These are phyloP conservation scores for Ophion ventricosus DNA, from an alignment of 2,888 invertebrate species.

Conservation along the genomic window DNA sequence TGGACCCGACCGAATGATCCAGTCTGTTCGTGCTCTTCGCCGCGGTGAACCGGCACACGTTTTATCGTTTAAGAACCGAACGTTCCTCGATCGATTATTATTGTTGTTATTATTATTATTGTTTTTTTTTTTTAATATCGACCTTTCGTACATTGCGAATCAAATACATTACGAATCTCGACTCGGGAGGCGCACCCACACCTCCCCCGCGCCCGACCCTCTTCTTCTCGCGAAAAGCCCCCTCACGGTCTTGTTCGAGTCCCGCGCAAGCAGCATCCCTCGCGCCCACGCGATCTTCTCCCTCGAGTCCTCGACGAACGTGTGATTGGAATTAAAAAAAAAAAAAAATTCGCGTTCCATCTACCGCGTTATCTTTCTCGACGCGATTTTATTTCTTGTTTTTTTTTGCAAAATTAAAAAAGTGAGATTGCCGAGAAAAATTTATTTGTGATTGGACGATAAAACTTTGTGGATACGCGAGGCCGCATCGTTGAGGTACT, in stretches of 20 bases:
- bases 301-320: no score
- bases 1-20: conserved; percentile 80
- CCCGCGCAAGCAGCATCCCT: no score
- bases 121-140: conserved; percentile 15
- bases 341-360: no score
- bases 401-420: conserved; percentile 12
- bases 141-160: conserved; percentile 42
- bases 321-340: no score
- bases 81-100: conserved; percentile 55
- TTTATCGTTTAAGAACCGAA: conserved; percentile 65
- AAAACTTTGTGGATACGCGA: conserved; percentile 56
- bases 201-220: neutral
- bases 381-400: neutral
- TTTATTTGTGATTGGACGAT: conserved; percentile 48
- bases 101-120: conserved; percentile 17
- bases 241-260: no score
- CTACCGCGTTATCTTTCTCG: neutral
- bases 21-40: conserved; percentile 81
- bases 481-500: conserved; percentile 46
- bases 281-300: no score
- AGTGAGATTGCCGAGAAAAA: conserved; percentile 32
- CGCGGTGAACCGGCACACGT: conserved; percentile 74
- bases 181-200: conserved; percentile 11
- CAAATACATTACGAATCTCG: conserved; percentile 31
- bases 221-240: neutral